Evolutionary conservation across 2,797 vertebrate species (phyloP).

Genomic region (Pangasius mekongensis): DNA sequence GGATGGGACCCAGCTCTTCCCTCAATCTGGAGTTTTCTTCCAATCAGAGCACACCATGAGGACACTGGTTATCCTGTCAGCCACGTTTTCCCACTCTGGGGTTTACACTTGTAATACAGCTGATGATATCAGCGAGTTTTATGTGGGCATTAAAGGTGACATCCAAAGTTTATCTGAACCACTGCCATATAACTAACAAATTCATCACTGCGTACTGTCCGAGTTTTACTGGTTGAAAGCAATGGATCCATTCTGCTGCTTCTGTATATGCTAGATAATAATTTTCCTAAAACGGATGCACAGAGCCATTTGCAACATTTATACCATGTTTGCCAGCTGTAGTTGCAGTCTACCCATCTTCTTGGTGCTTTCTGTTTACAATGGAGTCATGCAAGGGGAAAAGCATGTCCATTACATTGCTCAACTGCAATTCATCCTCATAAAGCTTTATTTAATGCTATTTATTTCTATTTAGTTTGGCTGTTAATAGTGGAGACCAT

Average conservation of each 20-base stretch:
- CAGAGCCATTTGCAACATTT: slow-evolving; percentile 52
- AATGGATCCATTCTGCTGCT: slow-evolving; percentile 62
- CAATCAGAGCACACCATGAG: slow-evolving; percentile 76
- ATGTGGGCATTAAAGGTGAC: slow-evolving; percentile 88
- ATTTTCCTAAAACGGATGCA: slow-evolving; percentile 65
- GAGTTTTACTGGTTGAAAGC: slow-evolving; percentile 48
- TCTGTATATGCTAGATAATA: slow-evolving; percentile 56
- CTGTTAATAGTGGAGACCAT: slow-evolving; percentile 65
- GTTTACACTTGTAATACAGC: slow-evolving; percentile 77
- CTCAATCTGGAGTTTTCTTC: slow-evolving; percentile 75
- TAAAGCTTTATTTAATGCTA: slow-evolving; percentile 64
- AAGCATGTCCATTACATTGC: slow-evolving; percentile 61
- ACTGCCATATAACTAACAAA: slow-evolving; percentile 64
- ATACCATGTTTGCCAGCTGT: slow-evolving; percentile 45
- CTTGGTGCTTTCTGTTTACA: slow-evolving; percentile 54
- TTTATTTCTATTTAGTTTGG: slow-evolving; percentile 51
- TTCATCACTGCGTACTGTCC: slow-evolving; percentile 54
- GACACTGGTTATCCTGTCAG: slow-evolving; percentile 73
- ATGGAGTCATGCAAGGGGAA: slow-evolving; percentile 45
- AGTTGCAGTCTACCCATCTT: slow-evolving; percentile 56
- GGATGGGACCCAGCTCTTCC: slow-evolving; percentile 77
- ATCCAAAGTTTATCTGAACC: slow-evolving; percentile 66
- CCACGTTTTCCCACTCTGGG: slow-evolving; percentile 75
- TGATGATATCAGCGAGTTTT: slow-evolving; percentile 78
- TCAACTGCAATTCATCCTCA: slow-evolving; percentile 56